phyloP scores from a whole-genome alignment of 2,797 vertebrate species.

The Channallabes apus region DNA sequence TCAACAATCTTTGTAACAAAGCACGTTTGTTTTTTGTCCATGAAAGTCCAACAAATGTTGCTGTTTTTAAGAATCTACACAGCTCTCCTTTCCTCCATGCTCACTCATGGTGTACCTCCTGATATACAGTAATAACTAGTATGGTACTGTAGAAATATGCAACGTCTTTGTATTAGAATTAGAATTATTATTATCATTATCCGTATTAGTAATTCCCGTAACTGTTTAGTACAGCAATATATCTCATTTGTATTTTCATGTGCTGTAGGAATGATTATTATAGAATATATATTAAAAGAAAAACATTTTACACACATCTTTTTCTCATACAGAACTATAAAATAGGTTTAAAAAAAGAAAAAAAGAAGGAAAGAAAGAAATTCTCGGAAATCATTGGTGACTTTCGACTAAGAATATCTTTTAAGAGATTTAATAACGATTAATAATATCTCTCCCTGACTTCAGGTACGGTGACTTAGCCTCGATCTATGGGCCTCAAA shows the following conservation, averaged over 20 bases:
- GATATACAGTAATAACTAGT: background rate
- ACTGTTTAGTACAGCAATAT: background rate
- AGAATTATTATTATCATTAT: background rate
- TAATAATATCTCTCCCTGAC: background rate
- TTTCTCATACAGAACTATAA: too few species aligned
- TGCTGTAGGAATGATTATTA: background rate
- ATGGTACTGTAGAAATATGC: background rate
- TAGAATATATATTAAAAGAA: too few species aligned
- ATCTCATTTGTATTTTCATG: background rate
- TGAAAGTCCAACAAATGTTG: background rate
- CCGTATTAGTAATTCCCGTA: background rate
- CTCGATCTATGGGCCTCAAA: conserved; percentile 66
- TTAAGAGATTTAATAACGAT: background rate
- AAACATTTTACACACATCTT: too few species aligned
- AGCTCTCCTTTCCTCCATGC: background rate
- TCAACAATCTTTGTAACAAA: background rate
- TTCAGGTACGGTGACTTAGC: conserved; percentile 32
- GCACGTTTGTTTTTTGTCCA: background rate
- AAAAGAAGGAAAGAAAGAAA: too few species aligned
- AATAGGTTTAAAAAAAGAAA: too few species aligned
- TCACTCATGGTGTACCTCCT: background rate
- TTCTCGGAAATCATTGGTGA: background rate
- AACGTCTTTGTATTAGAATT: background rate
- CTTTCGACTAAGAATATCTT: background rate
- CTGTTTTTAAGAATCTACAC: background rate